A percentile compares a stretch with the other conserved stretches of the same genome.
phyloP scores from a whole-genome alignment of 2,888 invertebrate genomes.

The Drosophila leonis region DNA sequence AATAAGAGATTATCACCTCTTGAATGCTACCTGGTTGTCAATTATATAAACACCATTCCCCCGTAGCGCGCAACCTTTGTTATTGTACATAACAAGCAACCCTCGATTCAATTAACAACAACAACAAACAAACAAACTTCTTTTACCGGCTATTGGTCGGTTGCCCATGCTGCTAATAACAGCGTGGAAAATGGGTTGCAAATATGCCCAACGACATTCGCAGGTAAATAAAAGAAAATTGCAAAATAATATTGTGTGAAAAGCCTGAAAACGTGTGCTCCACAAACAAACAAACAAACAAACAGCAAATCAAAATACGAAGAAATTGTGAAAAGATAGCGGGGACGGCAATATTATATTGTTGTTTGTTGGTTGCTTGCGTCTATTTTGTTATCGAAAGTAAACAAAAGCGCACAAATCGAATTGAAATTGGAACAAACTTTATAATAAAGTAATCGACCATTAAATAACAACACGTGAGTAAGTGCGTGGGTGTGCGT shows the following conservation, averaged over 20 bases:
- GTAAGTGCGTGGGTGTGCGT: neutral
- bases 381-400: slow-evolving; percentile 43
- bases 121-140: slow-evolving; percentile 19
- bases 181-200: slow-evolving; percentile 73
- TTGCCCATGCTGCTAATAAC: slow-evolving; percentile 29
- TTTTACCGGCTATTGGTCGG: slow-evolving; percentile 12
- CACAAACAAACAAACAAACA: slow-evolving; percentile 22
- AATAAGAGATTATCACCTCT: slow-evolving; percentile 20
- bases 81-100: slow-evolving; percentile 15
- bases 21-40: slow-evolving; percentile 9
- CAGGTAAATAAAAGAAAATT: slow-evolving; percentile 54
- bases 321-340: slow-evolving; percentile 3
- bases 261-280: slow-evolving; percentile 40
- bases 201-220: slow-evolving; percentile 46
- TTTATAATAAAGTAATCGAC: slow-evolving; percentile 38
- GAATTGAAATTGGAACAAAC: slow-evolving; percentile 35
- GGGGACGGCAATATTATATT: neutral
- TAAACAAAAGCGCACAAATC: slow-evolving; percentile 46
- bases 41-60: neutral
- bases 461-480: slow-evolving; percentile 33
- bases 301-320: slow-evolving; percentile 6
- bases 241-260: slow-evolving; percentile 62
- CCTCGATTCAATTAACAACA: slow-evolving; percentile 28
- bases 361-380: slow-evolving; percentile 7
- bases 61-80: neutral